A percentile compares a stretch with the other conserved stretches of the same genome.
Conservation (phyloP, 2,888 invertebrate genomes). For the Gymnoscelis rufifasciata region DNA sequence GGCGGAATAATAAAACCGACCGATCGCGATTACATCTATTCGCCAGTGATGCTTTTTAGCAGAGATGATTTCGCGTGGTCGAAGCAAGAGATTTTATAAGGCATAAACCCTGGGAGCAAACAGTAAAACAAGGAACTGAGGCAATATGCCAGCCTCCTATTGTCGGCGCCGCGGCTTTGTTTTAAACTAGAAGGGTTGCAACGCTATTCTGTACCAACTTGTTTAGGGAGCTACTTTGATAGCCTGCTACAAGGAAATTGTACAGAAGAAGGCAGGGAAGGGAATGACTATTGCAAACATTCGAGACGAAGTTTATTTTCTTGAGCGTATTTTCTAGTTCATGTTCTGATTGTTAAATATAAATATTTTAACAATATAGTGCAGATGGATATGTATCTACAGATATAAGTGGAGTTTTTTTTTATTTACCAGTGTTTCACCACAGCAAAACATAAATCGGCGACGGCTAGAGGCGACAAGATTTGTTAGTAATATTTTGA, state of each 20-base stretch:
- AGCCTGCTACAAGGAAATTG: constrained; percentile 26
- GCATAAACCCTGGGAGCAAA: constrained; percentile 66
- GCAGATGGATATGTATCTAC: too few species aligned
- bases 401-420: too few species aligned
- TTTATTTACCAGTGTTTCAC: constrained; percentile 21
- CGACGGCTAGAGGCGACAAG: constrained; percentile 36
- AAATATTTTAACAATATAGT: too few species aligned
- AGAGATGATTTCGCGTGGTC: constrained; percentile 49
- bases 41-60: constrained; percentile 53
- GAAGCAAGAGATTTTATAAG: constrained; percentile 64
- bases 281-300: constrained; percentile 19
- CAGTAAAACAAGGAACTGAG: constrained; percentile 65
- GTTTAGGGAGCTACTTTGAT: constrained; percentile 26
- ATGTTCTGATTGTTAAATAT: constrained; percentile 10
- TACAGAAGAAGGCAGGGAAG: constrained; percentile 19
- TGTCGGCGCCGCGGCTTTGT: constrained; percentile 60
- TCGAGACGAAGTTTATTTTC: constrained; percentile 14
- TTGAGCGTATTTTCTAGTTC: constrained; percentile 9
- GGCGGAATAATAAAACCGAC: constrained; percentile 48
- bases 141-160: constrained; percentile 68
- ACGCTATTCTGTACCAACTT: constrained; percentile 36
- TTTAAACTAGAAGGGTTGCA: constrained; percentile 59
- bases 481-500: constrained; percentile 65
- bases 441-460: constrained; percentile 34
- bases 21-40: constrained; percentile 57